phyloP scores from a whole-genome alignment of 2,113 vertebrate genomes.

The Entelurus aequoreus region DNA sequence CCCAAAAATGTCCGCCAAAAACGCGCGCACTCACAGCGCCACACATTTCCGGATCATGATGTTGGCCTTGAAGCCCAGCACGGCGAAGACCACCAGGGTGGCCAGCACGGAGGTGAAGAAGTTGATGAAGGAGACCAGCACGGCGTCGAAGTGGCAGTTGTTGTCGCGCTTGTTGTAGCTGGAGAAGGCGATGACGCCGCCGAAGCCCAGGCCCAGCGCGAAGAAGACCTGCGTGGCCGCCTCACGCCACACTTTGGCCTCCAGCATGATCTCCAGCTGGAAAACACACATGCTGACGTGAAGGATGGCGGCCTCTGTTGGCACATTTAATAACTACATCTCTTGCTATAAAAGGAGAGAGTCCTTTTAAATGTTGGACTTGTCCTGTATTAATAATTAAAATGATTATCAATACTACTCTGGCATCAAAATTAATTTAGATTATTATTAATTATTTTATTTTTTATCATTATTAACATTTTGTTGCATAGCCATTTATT shows the following conservation, averaged over 20 bases:
- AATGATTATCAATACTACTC: too few relatives aligned
- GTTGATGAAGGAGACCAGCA: constrained; percentile 95
- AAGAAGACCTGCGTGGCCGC: constrained; percentile 98
- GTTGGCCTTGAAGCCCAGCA: constrained; percentile 98
- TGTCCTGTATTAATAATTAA: too few relatives aligned
- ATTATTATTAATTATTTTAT: too few relatives aligned
- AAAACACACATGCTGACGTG: background rate
- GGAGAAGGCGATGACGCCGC: constrained; percentile 97
- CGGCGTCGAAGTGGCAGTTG: constrained; percentile 98
- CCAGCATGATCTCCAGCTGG: constrained; percentile 96
- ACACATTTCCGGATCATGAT: constrained; percentile 88
- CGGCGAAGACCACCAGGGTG: constrained; percentile 96
- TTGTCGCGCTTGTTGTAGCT: constrained; percentile 99
- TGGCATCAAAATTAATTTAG: too few relatives aligned
- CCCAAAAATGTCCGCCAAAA: too few relatives aligned
- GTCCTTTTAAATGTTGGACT: too few relatives aligned
- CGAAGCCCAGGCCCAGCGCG: constrained; percentile 94
- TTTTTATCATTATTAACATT: too few relatives aligned
- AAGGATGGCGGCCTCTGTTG: too few relatives aligned
- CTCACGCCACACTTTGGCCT: constrained; percentile 93
- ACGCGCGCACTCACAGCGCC: constrained; percentile 57
- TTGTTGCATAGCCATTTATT: too few relatives aligned
- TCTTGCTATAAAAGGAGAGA: too few relatives aligned
- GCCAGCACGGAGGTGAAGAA: constrained; percentile 98
- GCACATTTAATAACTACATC: too few relatives aligned